Evolutionary conservation across 35 echinoderm and acorn worm genomes (phyloP).

Genomic region (Patiria miniata): DNA sequence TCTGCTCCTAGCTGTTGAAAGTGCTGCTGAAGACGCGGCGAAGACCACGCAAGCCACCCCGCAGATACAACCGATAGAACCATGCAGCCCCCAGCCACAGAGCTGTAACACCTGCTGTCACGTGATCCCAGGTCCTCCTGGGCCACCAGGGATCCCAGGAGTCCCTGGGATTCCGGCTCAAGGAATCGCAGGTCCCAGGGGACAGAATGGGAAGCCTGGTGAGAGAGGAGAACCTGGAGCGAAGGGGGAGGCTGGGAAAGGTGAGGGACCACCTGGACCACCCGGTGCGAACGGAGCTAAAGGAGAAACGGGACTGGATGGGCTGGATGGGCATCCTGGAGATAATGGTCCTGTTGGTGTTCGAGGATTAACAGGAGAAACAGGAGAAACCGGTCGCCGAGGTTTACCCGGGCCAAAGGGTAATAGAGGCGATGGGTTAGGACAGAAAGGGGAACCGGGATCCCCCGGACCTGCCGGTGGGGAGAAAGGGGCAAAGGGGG

Average conservation of each 20-base stretch:
- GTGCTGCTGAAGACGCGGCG: no score
- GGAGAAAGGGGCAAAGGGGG: no score
- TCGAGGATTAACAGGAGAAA: slow-evolving; percentile 31
- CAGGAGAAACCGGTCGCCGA: slow-evolving; percentile 18
- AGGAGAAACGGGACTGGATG: slow-evolving; percentile 32
- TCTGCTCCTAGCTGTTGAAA: no score
- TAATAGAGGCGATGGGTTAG: no score
- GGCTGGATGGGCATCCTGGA: not conserved
- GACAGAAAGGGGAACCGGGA: no score
- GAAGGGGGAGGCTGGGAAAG: not conserved
- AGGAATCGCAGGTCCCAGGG: not conserved
- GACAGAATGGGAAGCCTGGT: not conserved
- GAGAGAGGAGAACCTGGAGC: slow-evolving; percentile 1
- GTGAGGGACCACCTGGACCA: slow-evolving; percentile 10
- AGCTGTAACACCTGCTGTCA: no score
- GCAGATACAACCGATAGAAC: no score
- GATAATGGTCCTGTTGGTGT: slow-evolving; percentile 10
- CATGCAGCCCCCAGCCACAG: no score
- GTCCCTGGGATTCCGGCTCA: not conserved
- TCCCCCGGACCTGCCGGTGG: no score
- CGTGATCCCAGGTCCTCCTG: not conserved
- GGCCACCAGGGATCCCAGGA: not conserved
- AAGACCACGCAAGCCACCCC: no score
- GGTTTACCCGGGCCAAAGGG: no score
- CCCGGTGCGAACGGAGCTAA: slow-evolving; percentile 26